Evolutionary conservation across 1,140 invertebrate genomes (phyloP).

Genomic region (Charaxes varanes): DNA sequence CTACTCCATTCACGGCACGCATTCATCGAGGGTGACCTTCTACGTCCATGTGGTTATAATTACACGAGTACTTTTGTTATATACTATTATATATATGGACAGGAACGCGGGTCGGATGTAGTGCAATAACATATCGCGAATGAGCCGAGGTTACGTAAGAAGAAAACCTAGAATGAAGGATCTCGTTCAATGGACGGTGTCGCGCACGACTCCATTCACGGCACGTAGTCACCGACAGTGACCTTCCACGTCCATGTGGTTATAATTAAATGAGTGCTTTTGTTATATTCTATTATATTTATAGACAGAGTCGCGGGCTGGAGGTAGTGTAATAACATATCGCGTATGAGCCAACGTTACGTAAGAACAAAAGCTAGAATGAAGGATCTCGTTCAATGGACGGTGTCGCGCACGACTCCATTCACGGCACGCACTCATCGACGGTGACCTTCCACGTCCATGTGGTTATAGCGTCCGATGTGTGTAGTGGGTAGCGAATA

Average conservation of each 20-base stretch:
- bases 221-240: slow-evolving; percentile 37
- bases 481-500: slow-evolving; percentile 39
- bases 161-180: no score
- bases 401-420: slow-evolving; percentile 39
- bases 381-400: slow-evolving; percentile 53
- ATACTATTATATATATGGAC: no score
- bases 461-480: slow-evolving; percentile 32
- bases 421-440: slow-evolving; percentile 46
- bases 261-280: slow-evolving; percentile 8
- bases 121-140: slow-evolving; percentile 8
- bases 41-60: slow-evolving; percentile 36
- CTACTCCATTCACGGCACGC: slow-evolving; percentile 52
- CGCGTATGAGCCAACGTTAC: slow-evolving; percentile 25
- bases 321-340: slow-evolving; percentile 10
- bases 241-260: slow-evolving; percentile 47
- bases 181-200: no score
- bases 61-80: no score
- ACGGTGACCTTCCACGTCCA: slow-evolving; percentile 49
- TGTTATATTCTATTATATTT: neutral
- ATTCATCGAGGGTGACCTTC: slow-evolving; percentile 43
- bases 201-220: slow-evolving; percentile 51
- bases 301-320: no score
- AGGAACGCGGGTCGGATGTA: no score
- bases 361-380: slow-evolving; percentile 56
- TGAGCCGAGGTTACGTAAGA: no score